Conservation (phyloP, 2,888 invertebrate genomes). For the Hyles lineata region DNA sequence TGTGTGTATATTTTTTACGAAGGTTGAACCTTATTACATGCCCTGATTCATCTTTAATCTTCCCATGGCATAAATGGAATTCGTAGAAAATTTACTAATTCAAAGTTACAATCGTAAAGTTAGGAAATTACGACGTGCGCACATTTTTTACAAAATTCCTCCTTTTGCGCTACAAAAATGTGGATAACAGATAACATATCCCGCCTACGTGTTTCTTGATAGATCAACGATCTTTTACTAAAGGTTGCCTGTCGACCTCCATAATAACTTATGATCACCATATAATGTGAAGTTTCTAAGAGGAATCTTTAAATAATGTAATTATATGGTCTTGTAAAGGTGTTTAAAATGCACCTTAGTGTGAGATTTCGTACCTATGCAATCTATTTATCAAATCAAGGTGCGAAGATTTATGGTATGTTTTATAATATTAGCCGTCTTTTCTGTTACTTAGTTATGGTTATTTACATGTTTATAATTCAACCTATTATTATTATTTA, state of each 20-base stretch:
- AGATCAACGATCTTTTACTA: conserved; percentile 21
- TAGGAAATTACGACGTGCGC: conserved; percentile 9
- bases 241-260: conserved; percentile 27
- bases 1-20: too few relatives aligned
- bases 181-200: background rate
- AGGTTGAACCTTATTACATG: background rate
- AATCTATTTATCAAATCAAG: too few relatives aligned
- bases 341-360: background rate
- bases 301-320: background rate
- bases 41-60: background rate
- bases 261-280: background rate
- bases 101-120: background rate
- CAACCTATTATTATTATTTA: too few relatives aligned
- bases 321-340: conserved; percentile 1
- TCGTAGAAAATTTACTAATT: background rate
- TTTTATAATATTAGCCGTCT: too few relatives aligned
- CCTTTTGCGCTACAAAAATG: conserved; percentile 1
- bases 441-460: too few relatives aligned
- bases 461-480: too few relatives aligned
- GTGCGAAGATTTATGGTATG: too few relatives aligned
- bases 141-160: conserved; percentile 18
- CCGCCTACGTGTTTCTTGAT: conserved; percentile 12
- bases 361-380: too few relatives aligned
- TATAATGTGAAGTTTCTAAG: conserved; percentile 14
- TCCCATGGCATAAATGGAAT: background rate